Evolutionary conservation across 1,140 invertebrate genomes (phyloP).

Genomic region (Zaprionus capensis): DNA sequence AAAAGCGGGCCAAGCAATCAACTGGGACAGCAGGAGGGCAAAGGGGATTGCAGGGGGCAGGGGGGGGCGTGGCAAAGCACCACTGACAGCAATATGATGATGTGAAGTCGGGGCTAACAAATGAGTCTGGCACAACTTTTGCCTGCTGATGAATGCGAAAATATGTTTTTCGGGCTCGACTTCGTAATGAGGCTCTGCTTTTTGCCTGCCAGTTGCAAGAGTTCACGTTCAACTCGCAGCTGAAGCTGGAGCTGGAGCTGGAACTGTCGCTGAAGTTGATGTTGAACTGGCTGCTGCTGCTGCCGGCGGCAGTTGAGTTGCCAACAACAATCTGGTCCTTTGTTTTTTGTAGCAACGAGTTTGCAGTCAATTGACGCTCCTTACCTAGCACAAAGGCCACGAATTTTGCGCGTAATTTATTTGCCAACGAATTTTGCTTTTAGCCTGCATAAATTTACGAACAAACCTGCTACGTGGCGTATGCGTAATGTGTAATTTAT

Average conservation of each 20-base stretch:
- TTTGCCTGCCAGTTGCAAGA: neutral
- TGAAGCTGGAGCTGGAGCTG: constrained; percentile 1
- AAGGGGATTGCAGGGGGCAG: neutral
- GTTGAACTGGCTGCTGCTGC: constrained; percentile 1
- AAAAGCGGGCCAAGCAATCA: constrained; percentile 62
- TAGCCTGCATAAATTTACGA: constrained; percentile 47
- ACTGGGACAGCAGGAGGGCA: constrained; percentile 19
- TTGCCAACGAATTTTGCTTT: constrained; percentile 55
- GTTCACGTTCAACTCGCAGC: neutral
- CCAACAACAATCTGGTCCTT: constrained; percentile 56
- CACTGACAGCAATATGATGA: constrained; percentile 57
- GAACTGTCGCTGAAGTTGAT: constrained; percentile 30
- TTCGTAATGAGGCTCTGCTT: constrained; percentile 69
- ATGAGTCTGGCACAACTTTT: constrained; percentile 75
- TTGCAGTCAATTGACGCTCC: constrained; percentile 46
- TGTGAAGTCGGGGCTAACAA: constrained; percentile 57
- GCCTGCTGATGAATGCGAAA: constrained; percentile 77
- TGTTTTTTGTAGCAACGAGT: constrained; percentile 38
- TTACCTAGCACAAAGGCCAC: constrained; percentile 40
- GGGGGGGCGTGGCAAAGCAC: neutral
- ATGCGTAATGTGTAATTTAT: constrained; percentile 72
- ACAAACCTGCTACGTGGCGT: constrained; percentile 40
- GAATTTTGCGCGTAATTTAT: constrained; percentile 75
- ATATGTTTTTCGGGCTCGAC: constrained; percentile 69
- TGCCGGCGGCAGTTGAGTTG: constrained; percentile 5